Base-by-base conservation (phyloP, 2,888 invertebrate species). In the Andricus quercusramuli region DNA sequence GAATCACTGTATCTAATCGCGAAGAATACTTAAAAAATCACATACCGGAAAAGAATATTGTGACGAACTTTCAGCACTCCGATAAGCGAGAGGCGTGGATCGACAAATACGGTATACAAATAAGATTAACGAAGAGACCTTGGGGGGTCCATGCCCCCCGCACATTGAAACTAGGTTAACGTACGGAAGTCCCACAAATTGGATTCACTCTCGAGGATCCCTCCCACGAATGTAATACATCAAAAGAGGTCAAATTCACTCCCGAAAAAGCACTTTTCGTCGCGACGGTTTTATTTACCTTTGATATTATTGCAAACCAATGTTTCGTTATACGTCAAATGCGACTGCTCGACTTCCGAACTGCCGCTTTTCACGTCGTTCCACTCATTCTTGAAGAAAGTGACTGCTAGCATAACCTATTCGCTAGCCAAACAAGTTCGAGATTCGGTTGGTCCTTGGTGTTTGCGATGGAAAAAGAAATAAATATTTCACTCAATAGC, bases 101-200 rank as follows among this genome's bases (percentile, higher is more conserved):
- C 56, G 74, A 56, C 74, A 74, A 56, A 74, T 74, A 74, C 74
- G 56, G 56, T 74, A 74, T 56, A 74, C 51, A 74, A 74, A 74
- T 56, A 56, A 74, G 74, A 74, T 74, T 74, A 74, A 74, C n/a
- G 51, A 56, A 51, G 51, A 74, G 74, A 74, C 74, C 74, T 74
- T 74, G 74, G 74, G 74, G 74, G 74, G 74, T 74, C 74, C 74
- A 74, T 74, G 74, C 74, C 74, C 74, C 56, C 74, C 74, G 70
- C 47, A 70, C 70, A 70, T 44, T 25, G 47, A 70, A 74, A 74
- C 74, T 74, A 74, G 74, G 74, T 74, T 74, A 74, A 74, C 44
- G 68, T 47, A 68, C 68, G 44, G 68, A 74, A 32, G 70, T 70
- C 29, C 70, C 29, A 70, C 29, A 70, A 70, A 70, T 70, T 51